phyloP scores from a whole-genome alignment of 2,797 vertebrate species.

The Lepus townsendii region DNA sequence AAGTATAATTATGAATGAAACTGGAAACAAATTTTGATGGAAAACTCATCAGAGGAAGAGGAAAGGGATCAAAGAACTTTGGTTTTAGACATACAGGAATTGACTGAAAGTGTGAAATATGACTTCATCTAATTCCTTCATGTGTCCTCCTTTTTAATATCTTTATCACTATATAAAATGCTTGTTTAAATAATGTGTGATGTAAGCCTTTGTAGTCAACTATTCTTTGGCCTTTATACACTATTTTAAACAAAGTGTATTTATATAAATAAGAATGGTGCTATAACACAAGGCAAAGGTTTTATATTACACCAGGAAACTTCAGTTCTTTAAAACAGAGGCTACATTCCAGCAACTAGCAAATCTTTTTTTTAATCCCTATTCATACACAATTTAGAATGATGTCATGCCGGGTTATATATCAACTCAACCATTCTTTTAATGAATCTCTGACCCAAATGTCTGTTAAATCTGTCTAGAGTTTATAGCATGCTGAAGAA shows the following conservation, averaged over 20 bases:
- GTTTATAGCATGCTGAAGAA: conserved; percentile 45
- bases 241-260: conserved; percentile 62
- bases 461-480: conserved; percentile 62
- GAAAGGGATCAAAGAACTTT: not conserved
- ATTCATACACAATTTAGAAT: conserved; percentile 71
- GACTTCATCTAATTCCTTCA: conserved; percentile 22
- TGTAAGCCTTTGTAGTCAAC: conserved; percentile 61
- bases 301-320: conserved; percentile 73
- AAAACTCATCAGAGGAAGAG: conserved; percentile 14
- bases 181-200: conserved; percentile 55
- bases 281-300: conserved; percentile 70
- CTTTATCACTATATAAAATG: not conserved
- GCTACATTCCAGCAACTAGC: conserved; percentile 60
- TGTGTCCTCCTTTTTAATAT: conserved; percentile 1
- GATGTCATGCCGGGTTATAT: conserved; percentile 80
- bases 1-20: not conserved
- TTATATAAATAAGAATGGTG: conserved; percentile 67
- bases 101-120: conserved; percentile 6
- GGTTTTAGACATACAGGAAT: not conserved
- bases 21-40: not conserved
- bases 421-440: conserved; percentile 76
- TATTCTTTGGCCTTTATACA: conserved; percentile 29
- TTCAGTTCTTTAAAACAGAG: conserved; percentile 66
- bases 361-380: conserved; percentile 61
- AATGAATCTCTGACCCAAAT: conserved; percentile 63